Percentiles rank a stretch among this genome's conserved stretches.
phyloP scores from a whole-genome alignment of 2,797 vertebrate species.

The Yasuhikotakia modesta region DNA sequence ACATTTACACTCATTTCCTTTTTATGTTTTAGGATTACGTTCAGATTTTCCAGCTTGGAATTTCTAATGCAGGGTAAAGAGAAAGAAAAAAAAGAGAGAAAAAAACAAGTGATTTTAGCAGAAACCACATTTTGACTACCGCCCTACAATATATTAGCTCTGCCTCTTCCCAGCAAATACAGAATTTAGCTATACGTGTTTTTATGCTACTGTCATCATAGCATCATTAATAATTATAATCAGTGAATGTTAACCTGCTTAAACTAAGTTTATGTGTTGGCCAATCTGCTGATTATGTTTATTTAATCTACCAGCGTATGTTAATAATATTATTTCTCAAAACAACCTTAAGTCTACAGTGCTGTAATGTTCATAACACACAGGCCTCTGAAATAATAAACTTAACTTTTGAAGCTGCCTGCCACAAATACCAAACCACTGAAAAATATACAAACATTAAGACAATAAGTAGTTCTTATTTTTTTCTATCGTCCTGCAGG shows the following conservation, averaged over 20 bases:
- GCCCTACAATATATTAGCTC: conserved; percentile 4
- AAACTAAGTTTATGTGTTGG: background rate
- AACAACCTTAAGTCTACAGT: no score
- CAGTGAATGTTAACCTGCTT: background rate
- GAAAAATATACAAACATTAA: no score
- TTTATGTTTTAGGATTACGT: conserved; percentile 67
- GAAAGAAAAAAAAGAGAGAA: conserved; percentile 7
- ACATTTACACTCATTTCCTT: conserved; percentile 71
- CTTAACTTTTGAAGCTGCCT: no score
- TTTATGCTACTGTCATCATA: background rate
- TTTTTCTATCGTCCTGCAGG: background rate
- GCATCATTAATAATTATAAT: background rate
- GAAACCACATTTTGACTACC: conserved; percentile 25
- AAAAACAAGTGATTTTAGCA: conserved; percentile 18
- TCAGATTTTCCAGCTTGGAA: conserved; percentile 73
- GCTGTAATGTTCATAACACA: no score
- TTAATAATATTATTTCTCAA: no score
- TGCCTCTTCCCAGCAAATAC: conserved; percentile 11
- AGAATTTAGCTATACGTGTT: conserved; percentile 19
- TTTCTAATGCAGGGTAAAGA: conserved; percentile 50
- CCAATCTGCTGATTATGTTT: background rate
- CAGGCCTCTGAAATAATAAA: no score
- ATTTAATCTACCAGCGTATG: background rate
- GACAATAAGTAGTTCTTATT: no score
- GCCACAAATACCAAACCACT: no score